Conservation (phyloP, 2,888 invertebrate species). For the Saturnia pavonia region DNA sequence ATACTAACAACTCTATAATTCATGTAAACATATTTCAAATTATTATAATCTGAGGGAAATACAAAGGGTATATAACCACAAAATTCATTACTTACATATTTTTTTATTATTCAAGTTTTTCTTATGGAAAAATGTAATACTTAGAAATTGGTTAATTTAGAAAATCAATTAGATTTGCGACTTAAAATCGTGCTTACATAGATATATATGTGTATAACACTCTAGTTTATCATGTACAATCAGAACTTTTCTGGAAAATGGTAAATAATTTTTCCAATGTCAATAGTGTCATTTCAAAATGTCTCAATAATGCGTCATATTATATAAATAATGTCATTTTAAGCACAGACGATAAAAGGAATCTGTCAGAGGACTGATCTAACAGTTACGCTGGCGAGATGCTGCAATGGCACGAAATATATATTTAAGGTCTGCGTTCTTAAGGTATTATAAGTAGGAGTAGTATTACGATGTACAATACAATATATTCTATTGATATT, state of each 20-base stretch:
- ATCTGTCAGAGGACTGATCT: too few species aligned
- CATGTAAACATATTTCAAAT: not conserved
- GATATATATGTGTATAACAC: too few species aligned
- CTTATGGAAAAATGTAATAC: not conserved
- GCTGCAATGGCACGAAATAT: too few species aligned
- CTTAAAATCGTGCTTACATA: not conserved
- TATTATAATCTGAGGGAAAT: not conserved
- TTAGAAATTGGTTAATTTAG: not conserved
- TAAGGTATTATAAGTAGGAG: too few species aligned
- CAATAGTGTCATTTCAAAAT: not conserved
- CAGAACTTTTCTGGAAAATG: constrained; percentile 17
- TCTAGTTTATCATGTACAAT: constrained; percentile 8
- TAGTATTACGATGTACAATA: too few species aligned
- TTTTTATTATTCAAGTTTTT: not conserved
- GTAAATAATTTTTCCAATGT: not conserved
- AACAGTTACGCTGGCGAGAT: too few species aligned
- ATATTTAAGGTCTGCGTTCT: too few species aligned
- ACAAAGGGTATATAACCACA: not conserved
- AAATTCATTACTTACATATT: not conserved
- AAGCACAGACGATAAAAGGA: too few species aligned
- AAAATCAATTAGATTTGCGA: constrained; percentile 22
- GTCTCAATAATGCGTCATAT: not conserved
- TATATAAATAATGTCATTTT: too few species aligned
- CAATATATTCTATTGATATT: too few species aligned
- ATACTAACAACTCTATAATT: not conserved